Evolutionary conservation across 2,888 invertebrate species (phyloP), one percentile per base, ranked within the genome.

Genomic region (Drosophila neutralis): DNA sequence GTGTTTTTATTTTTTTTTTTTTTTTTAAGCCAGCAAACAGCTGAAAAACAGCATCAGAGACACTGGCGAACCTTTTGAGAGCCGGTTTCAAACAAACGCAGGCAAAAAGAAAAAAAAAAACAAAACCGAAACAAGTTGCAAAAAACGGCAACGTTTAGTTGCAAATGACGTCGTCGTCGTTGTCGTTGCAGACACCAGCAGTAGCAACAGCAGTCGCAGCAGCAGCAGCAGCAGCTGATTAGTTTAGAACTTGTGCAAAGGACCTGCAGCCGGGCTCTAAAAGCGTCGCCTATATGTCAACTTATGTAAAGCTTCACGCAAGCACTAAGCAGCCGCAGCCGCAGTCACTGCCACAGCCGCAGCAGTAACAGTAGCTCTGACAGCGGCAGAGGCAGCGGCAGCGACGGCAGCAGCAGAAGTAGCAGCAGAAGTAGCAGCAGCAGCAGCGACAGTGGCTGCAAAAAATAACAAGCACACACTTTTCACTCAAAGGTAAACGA

Each of bases 231-330:
- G 83, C 88, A 88, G 85, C 88, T 85, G 85, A 85, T 88, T 53
- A 63, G 67, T 56, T 57, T 42, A 81, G 82, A 86, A 88, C 86
- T 82, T 86, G 82, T 71, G 83, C 88, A 83, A 80, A 85, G 86
- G 85, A 85, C 88, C 88, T 88, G 88, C 85, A 88, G 78, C 86
- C 83, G 83, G 82, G 83, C 78, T 86, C 85, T 86, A 70, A 85
- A 76, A 82, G 72, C 67, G 74, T 62, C 66, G 60, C 58, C 73
- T 69, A 73, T 65, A 84, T 87, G 87, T 84, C 83, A 84, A 84
- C 87, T 87, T 84, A 87, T 84, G 85, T 84, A 87, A 83, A 85
- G 82, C 83, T 83, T 75, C 69, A 77, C 59, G 48, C 21, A 48
- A 45, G 35, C 52, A 49, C 65, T 49, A 45, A 57, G 29, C 42